Evolutionary conservation across 2,113 vertebrate genomes (phyloP).

Genomic region (Edolisoma coerulescens): DNA sequence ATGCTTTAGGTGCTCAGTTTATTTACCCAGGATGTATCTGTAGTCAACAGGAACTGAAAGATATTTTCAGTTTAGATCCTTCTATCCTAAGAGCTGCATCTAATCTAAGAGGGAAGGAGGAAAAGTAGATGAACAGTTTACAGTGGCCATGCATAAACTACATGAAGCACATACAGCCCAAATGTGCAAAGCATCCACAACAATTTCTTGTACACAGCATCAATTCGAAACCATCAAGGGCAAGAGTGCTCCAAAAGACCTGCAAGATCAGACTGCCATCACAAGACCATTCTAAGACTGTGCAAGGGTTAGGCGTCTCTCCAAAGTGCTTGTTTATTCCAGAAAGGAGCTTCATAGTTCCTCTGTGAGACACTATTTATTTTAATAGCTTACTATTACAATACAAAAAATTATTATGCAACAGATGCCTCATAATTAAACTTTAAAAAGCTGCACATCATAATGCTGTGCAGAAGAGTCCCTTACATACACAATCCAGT

Average conservation of each 20-base stretch:
- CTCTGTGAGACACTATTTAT: not conserved
- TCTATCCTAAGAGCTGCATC: not conserved
- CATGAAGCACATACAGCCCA: not conserved
- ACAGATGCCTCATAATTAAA: conserved; percentile 60
- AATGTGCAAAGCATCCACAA: not conserved
- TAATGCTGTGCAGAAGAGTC: not conserved
- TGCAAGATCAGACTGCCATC: not conserved
- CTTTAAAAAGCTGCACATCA: conserved; percentile 46
- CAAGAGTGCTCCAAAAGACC: not conserved
- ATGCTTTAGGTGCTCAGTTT: not conserved
- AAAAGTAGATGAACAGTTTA: not conserved
- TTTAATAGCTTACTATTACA: conserved; percentile 10
- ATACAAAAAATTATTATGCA: conserved; percentile 18
- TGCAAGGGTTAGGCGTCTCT: not conserved
- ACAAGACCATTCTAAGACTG: not conserved
- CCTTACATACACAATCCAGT: conserved; percentile 20
- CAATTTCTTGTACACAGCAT: not conserved
- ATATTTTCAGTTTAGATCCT: not conserved
- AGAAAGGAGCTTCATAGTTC: not conserved
- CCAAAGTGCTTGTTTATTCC: not conserved
- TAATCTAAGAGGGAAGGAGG: not conserved
- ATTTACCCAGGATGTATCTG: not conserved
- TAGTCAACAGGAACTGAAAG: not conserved
- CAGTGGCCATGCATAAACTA: not conserved
- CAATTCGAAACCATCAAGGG: not conserved